Percentiles rank a stretch among this genome's conserved stretches.
These are phyloP conservation scores for Leptobrachium leishanense DNA, from an alignment of 2,113 vertebrate species.

Conservation along the genomic window DNA sequence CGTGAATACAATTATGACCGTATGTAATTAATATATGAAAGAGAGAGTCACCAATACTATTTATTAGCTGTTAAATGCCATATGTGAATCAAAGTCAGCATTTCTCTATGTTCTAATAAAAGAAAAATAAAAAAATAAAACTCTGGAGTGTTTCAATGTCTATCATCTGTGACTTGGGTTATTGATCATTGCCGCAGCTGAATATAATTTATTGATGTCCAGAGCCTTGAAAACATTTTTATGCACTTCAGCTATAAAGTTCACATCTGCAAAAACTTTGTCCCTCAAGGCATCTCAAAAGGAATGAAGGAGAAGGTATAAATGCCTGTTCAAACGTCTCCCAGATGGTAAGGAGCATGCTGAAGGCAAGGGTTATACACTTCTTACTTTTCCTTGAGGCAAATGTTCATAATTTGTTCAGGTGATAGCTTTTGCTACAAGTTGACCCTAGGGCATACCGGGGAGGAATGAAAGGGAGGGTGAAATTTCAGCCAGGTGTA, in stretches of 20 bases:
- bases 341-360: constrained; percentile 8
- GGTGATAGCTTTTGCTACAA: constrained; percentile 32
- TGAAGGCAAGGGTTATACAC: accelerated
- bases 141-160: constrained; percentile 2
- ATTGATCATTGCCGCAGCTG: constrained; percentile 1
- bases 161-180: not conserved
- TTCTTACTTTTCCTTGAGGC: not conserved
- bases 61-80: constrained; percentile 16
- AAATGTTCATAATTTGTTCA: constrained; percentile 39
- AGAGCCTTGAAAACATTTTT: constrained; percentile 5
- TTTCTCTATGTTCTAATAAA: constrained; percentile 8
- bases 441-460: not conserved
- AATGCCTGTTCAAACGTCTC: constrained; percentile 38
- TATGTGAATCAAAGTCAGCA: not conserved
- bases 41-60: not conserved
- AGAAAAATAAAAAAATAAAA: constrained; percentile 19
- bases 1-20: not conserved
- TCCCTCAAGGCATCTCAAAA: not conserved
- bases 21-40: constrained; percentile 10
- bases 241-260: not conserved
- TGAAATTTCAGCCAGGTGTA: constrained; percentile 17
- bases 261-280: not conserved
- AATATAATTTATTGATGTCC: constrained; percentile 36
- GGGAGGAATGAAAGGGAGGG: not conserved
- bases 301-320: constrained; percentile 6